Evolutionary conservation across 2,888 invertebrate species (phyloP), one percentile per base, ranked within the genome.

Genomic region (Pammene fasciana): DNA sequence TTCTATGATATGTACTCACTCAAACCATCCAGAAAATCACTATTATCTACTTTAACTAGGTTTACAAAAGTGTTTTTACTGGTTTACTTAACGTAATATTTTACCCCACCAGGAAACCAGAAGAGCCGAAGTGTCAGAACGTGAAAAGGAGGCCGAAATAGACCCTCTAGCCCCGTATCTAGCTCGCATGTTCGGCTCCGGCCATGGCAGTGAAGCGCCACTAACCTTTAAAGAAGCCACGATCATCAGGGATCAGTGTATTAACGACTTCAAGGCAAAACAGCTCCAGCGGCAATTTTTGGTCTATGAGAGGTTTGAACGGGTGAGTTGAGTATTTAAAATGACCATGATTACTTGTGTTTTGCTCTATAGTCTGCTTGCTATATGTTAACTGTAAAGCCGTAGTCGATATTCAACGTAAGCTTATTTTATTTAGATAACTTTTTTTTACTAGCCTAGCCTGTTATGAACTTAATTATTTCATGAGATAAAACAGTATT

Each of bases 141-240:
- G 94, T 11, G 95, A 95, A 78, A 92, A 94, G n/a, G 94, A 94
- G 76, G 93, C 93, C 0, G 94, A 94, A 62, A 90, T 94, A 13
- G 94, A 96, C 77, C 95, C 94, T 46, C 82, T 96, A 26, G 93
- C 94, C 5, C 95, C 95, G 0, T 95, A 95, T 80, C 78, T 95
- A 14, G 94, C 94, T 1, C 90, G 94, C 36, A 86, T 95, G 79
- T 94, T 94, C 34, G 91, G 93, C 46, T 89, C 93, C 0, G 82
- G 85, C 0, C 86, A 84, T 43, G 84, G 94, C 14, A 76, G 81
- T 0, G 88, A 88, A 0, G 74, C 77, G 0, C 81, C 84, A 0
- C 84, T 94, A 54, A 93, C 94, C 0, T 50, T 87, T 0, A 86
- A 92, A 61, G 88, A 94, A 43, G 93, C 93, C 13, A 84, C 93